A percentile compares a stretch with the other conserved stretches of the same genome.
Conservation (phyloP, 2,113 vertebrate genomes). For the Montifringilla adamsi region DNA sequence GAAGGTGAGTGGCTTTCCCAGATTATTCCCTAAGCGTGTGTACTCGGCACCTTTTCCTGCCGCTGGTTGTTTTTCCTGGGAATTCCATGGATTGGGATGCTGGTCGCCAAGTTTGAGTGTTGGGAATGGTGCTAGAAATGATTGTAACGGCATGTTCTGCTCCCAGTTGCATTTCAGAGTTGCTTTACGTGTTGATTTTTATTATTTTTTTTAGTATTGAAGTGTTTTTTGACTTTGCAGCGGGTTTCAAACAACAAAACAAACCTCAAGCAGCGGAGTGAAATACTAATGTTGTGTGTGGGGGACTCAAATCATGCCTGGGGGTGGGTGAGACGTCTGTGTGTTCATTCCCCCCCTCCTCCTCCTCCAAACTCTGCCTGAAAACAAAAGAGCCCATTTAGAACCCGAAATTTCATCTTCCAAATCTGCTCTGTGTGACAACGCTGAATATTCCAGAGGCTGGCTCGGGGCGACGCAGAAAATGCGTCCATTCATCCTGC, state of each 20-base stretch:
- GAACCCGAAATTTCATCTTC: neutral
- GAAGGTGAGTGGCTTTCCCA: conserved; percentile 89
- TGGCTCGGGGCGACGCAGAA: neutral
- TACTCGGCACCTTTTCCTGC: conserved; percentile 1
- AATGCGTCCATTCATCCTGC: neutral
- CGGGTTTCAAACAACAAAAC: neutral
- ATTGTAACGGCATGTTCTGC: neutral
- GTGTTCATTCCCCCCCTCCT: neutral
- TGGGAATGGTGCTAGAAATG: neutral
- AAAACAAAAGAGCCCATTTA: neutral
- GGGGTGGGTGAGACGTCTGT: neutral
- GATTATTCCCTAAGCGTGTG: conserved; percentile 59
- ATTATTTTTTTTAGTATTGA: neutral
- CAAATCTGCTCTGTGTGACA: neutral
- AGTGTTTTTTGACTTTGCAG: neutral
- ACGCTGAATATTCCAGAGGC: neutral
- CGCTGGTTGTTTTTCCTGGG: neutral
- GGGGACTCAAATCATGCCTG: fast-evolving
- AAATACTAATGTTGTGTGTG: fast-evolving
- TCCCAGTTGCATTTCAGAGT: neutral
- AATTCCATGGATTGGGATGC: neutral
- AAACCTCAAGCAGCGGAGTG: neutral
- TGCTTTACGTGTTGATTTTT: fast-evolving
- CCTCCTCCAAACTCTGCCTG: no score
- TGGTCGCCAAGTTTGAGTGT: neutral